Base-by-base conservation (phyloP, 2,797 vertebrate genomes). In the Phyllotis vaccarum region DNA sequence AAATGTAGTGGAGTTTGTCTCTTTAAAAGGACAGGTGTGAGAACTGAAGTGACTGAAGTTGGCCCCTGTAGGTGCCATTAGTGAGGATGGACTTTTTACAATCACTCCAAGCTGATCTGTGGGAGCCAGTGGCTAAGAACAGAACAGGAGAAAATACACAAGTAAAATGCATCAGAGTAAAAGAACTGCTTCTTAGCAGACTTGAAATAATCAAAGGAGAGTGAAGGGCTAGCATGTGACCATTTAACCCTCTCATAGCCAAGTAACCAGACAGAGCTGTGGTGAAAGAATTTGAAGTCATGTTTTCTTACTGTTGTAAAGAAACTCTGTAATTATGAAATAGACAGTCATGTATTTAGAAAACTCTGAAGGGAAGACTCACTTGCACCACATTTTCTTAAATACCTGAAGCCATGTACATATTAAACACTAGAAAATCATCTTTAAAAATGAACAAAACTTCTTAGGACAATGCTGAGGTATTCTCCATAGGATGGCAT, bases 311-410 rank as follows among this genome's bases (percentile, higher is more conserved):
- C 46, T 49, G 46, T 49, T 49, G 46, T 49, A 49, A 49, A 81
- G 64, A 93, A 29, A 78, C 43, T 85, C 72, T 10, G 1, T 46
- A 82, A 58, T 66, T 88, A 72, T 74, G 11, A 75, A 90, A 70
- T 40, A 80, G 43, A 86, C 12, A 93, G 49, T 62, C 43, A 82
- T 34, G 43, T 95, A 90, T 43, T 64, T 92, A 52, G 40, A 89
- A 68, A 95, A 90, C 22, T 88, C 10, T 75, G 37, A 91, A 52
- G 56, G 29, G 40, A 46, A 83, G 94, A 92, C 17, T 8, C 24
- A 62, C 43, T 96, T 49, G 95, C 6, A 85, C 10, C 9, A 85
- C 78, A 76, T 96, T 96, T 93, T 75, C 60, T 90, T 92, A 95
- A 95, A 95, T 72, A 54, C 64, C 82, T 88, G 80, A 92, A 86